A percentile compares a stretch with the other conserved stretches of the same genome.
phyloP scores from a whole-genome alignment of 2,113 vertebrate species.

The Cyrtonyx montezumae region DNA sequence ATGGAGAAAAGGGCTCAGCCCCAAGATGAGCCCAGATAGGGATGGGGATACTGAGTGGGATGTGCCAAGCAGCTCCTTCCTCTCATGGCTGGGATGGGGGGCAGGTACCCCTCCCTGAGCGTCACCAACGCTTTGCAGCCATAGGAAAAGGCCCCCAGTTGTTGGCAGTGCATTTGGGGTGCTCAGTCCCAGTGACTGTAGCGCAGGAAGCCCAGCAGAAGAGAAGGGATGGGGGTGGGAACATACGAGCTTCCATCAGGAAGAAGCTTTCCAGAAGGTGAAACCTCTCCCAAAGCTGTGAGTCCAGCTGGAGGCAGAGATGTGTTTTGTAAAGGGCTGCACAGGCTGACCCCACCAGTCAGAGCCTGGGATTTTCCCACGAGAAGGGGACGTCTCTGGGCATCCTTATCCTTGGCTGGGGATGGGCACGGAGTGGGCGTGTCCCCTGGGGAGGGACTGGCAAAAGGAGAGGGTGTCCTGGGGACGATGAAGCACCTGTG shows the following conservation, averaged over 20 bases:
- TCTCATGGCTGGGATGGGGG: background rate
- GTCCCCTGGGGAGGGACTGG: conserved; percentile 28
- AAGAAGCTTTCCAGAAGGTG: background rate
- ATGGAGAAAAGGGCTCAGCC: background rate
- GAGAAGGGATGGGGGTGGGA: background rate
- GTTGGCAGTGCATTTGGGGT: background rate
- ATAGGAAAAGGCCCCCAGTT: background rate
- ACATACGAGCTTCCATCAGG: background rate
- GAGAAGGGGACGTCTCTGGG: background rate
- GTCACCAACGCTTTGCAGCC: accelerated
- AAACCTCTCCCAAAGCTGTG: background rate
- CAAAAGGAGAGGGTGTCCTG: conserved; percentile 47
- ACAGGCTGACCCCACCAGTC: background rate
- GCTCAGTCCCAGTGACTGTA: accelerated
- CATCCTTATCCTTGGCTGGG: background rate
- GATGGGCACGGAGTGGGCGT: background rate
- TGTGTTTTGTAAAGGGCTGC: conserved; percentile 6
- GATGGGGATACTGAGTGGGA: background rate
- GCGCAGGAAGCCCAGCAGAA: background rate
- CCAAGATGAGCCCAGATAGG: background rate
- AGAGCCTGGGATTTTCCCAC: background rate
- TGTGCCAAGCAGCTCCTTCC: background rate
- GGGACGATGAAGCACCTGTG: conserved; percentile 44
- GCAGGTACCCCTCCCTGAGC: background rate
- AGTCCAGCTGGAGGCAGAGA: accelerated